These are phyloP conservation scores for Sebastes reedi DNA, from an alignment of 2,797 vertebrate species.

Conservation along the genomic window DNA sequence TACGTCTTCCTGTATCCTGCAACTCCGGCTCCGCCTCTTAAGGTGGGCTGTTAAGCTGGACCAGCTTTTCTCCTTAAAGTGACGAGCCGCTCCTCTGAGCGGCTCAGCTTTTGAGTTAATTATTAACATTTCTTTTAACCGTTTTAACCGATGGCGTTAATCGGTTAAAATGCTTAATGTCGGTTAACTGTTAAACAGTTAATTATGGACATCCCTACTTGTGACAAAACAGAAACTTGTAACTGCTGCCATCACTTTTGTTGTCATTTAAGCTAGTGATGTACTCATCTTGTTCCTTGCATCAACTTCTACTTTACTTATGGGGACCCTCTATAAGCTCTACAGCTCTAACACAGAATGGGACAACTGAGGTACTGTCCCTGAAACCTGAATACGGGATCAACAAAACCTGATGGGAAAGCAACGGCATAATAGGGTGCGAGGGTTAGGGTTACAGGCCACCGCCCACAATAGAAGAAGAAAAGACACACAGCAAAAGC, in stretches of 20 bases:
- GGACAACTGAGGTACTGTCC: background rate
- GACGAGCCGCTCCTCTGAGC: too few relatives aligned
- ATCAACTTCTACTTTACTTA: background rate
- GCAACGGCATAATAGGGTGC: background rate
- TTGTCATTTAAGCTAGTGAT: background rate
- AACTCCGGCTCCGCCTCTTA: too few relatives aligned
- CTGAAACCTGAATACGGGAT: constrained; percentile 35
- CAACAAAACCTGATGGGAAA: constrained; percentile 24
- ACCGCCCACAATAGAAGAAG: constrained; percentile 8
- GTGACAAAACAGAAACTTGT: background rate
- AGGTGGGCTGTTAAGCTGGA: too few relatives aligned
- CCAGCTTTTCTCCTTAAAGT: too few relatives aligned
- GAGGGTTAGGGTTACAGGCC: constrained; percentile 47
- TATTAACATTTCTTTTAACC: too few relatives aligned
- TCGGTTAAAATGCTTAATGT: too few relatives aligned
- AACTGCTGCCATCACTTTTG: background rate
- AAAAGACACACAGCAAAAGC: constrained; percentile 9
- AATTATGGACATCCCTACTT: too few relatives aligned
- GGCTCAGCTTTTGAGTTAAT: too few relatives aligned
- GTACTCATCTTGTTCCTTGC: background rate
- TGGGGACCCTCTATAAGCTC: background rate
- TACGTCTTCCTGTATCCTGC: too few relatives aligned
- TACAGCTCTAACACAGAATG: background rate
- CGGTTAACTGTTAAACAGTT: too few relatives aligned
- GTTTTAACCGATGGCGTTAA: too few relatives aligned